Conservation (phyloP, 2,888 invertebrate species). For the Itoplectis maculator region DNA sequence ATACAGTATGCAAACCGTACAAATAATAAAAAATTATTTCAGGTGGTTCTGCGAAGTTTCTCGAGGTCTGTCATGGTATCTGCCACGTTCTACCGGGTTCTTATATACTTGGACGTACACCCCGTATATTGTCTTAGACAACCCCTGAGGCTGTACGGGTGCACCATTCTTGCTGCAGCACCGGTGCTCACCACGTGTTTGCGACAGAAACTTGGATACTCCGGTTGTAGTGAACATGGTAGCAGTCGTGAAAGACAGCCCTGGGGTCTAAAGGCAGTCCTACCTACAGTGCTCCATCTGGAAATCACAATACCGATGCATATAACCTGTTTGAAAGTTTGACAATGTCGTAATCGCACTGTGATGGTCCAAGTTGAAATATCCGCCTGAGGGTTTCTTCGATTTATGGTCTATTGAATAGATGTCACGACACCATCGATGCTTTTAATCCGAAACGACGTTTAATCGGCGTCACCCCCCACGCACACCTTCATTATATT, state of each 20-base stretch:
- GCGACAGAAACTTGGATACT: constrained; percentile 28
- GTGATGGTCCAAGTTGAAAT: constrained; percentile 10
- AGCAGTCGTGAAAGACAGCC: constrained; percentile 10
- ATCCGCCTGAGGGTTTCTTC: not conserved
- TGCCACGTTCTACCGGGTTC: not conserved
- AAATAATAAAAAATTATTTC: too few relatives aligned
- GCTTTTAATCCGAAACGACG: not conserved
- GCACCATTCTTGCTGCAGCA: not conserved
- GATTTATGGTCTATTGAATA: not conserved
- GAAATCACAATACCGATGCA: not conserved
- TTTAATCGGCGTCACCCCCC: not conserved
- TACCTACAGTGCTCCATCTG: not conserved
- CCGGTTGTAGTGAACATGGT: not conserved
- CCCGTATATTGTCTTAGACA: not conserved
- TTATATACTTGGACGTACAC: not conserved
- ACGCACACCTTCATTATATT: not conserved
- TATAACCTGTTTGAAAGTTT: constrained; percentile 7
- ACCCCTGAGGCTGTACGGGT: constrained; percentile 1
- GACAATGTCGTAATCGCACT: not conserved
- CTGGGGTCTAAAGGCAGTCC: not conserved
- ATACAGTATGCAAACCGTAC: not conserved
- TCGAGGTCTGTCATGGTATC: not conserved
- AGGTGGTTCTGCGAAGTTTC: not conserved
- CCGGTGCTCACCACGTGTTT: not conserved
- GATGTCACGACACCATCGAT: not conserved